Base-by-base conservation (phyloP, 2,888 invertebrate genomes). In the Agrypnus murinus region DNA sequence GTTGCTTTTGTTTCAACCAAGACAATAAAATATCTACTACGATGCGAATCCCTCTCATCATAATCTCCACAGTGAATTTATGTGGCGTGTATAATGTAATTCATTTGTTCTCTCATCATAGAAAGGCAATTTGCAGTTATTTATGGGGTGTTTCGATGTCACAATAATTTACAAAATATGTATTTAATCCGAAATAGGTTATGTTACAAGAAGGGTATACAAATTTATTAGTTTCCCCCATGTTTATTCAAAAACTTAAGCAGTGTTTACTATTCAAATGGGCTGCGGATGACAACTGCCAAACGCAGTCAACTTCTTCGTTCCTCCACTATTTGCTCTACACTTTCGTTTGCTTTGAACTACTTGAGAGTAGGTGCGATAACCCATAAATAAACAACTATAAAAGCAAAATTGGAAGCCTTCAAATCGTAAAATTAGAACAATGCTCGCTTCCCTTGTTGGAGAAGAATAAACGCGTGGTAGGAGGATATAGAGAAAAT, bases 101-200 rank as follows among this genome's bases (percentile, higher is more conserved):
- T 74, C 74, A 73, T 74, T 74, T 73, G 73, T 64, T 58, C 72
- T 62, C 64, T 65, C 71, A 65, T 73, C 73, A 59, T 70, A 71
- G 70, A 69, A 71, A 66, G 73, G 66, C 74, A 71, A 73, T 74
- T 74, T 69, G 65, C 50, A 63, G 66, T 71, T 69, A 74, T 74
- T 74, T 73, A 74, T 74, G 63, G 73, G 69, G 73, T 68, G 62
- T 59, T 64, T 46, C 50, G 48, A 32, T 40, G 65, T 43, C 63
- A 45, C 58, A 43, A 67, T 71, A 67, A 71, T 67, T 71, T 59
- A 67, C 63, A 66, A 71, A 70, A 66, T 67, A 64, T 50, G 48
- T 64, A 38, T 72, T 64, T 65, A 72, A 63, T 65, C 57, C 50
- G 45, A 40, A 72, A 72, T 59, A 68, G 55, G 64, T 65, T 68